Base-by-base conservation (phyloP, 2,797 vertebrate species). In the Scarus forsteni region DNA sequence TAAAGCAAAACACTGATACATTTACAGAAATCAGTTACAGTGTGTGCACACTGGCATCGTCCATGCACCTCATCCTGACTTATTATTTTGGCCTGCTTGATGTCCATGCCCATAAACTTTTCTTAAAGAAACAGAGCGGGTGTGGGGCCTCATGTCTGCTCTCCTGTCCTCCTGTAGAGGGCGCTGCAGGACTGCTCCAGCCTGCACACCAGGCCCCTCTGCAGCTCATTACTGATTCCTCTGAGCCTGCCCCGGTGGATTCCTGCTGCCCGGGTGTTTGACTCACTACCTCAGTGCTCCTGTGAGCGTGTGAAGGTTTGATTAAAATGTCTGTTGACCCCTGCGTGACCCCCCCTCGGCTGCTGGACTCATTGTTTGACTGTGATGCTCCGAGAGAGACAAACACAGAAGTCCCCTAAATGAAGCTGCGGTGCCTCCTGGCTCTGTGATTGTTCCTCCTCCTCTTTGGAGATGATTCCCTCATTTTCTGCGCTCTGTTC, bases 301-400 rank as follows among this genome's bases (percentile, higher is more conserved):
- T 70, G 51, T 69, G 50, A 63, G 45, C 77, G 64, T 66, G 81
- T 87, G 77, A 66, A 71, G 0, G 76, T 62, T 63, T 79, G 79
- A 84, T 84, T 81, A 77, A 87, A 80, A 80, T 52, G 84, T 89
- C 83, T 90, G 72, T 71, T 89, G 87, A 91, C 88, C 85, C 39
- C 74, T 36, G 85, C 76, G 76, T 88, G 85, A 88, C 86, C 72
- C 79, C 66, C 70, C 27, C 27, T 69, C 70, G 10, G 73, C 70
- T 59, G 45, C 60, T 51, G 70, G 77, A 79, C 66, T 86, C 65
- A 66, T 76, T 83, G 83, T 81, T 70, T 83, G 85, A 74, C 77
- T 72, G 62, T 71, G 77, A 76, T 39, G 76, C 82, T 73, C 60
- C 12, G 5, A 50, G 44, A 81, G 59, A 85, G 63, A 85, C 60